Base-by-base conservation (phyloP, 2,888 invertebrate species). In the Clunio marinus region DNA sequence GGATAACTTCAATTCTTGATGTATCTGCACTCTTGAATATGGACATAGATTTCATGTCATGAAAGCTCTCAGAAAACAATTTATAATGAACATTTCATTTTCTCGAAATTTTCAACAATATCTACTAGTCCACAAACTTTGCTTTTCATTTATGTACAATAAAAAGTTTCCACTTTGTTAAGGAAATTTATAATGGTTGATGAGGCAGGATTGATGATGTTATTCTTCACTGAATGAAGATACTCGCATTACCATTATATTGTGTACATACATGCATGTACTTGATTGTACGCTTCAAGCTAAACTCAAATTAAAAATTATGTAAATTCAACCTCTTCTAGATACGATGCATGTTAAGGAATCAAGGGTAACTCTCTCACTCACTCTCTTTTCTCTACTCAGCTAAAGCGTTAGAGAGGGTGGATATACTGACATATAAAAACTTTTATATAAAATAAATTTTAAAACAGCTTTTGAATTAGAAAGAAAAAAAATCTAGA, bases 271-370 rank as follows among this genome's bases (percentile, higher is more conserved):
- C n/a, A 51, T 51, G 51, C 51, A 51, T 51, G 51, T 51, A 51
- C 51, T 51, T 51, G 51, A 51, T 51, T 17, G 22, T 51, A 22
- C 51, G 51, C 51, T 51, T 51, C 51, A n/a, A 51, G 51, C 51
- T 3, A 51, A 51, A 51, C n/a, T 22, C 51, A 51, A 51, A 51
- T 51, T 51, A 51, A 51, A 51, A 51, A n/a, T 51, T 51, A 51
- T 51, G 22, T 22, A 51, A 51, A 51, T 51, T 51, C 22, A 8
- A 51, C 51, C 51, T 51, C 51, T 51, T n/a, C n/a, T n/a, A n/a
- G n/a, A n/a, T 51, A 51, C 51, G 22, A 20, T 51, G 51, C 51
- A 13, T n/a, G n/a, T n/a, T n/a, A 32, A 51, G 51, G 51, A 51
- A 20, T 22, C 17, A 22, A 51, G 51, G 22, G 7, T 5, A 22